phyloP scores from a whole-genome alignment of 2,797 vertebrate species.

The Falco naumanni region DNA sequence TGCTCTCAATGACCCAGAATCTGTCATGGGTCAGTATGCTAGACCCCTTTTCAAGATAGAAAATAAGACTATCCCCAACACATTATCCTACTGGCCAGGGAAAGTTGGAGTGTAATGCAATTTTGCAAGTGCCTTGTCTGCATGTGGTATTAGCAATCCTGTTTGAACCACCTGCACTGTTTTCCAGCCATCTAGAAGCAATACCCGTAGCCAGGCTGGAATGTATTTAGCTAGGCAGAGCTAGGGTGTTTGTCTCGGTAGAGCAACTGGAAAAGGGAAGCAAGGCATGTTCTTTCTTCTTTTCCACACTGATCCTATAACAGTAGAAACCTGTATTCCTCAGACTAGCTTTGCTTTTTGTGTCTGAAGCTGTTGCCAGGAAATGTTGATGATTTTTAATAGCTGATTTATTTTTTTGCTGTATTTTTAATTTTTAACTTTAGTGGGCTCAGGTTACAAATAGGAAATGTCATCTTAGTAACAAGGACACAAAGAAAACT shows the following conservation, averaged over 20 bases:
- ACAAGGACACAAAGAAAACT: neutral
- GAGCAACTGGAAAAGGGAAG: neutral
- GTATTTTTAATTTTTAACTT: neutral
- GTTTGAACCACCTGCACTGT: neutral
- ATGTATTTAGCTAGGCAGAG: neutral
- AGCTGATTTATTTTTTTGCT: neutral
- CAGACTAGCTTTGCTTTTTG: neutral
- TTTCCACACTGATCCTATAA: neutral
- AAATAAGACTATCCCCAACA: neutral
- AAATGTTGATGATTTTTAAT: neutral
- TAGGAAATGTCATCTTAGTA: neutral
- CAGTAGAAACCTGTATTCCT: neutral
- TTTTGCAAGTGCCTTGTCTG: neutral
- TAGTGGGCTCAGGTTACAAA: neutral
- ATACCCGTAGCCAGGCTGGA: neutral
- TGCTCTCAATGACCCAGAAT: neutral
- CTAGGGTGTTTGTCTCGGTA: neutral
- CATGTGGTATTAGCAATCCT: neutral
- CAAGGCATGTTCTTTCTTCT: neutral
- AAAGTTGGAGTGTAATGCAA: neutral
- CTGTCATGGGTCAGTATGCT: neutral
- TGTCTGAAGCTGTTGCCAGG: neutral
- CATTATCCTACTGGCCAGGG: neutral
- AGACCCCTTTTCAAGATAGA: neutral
- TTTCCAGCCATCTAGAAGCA: neutral